Conservation (phyloP, 2,113 vertebrate species). For the Pyrgilauda ruficollis region DNA sequence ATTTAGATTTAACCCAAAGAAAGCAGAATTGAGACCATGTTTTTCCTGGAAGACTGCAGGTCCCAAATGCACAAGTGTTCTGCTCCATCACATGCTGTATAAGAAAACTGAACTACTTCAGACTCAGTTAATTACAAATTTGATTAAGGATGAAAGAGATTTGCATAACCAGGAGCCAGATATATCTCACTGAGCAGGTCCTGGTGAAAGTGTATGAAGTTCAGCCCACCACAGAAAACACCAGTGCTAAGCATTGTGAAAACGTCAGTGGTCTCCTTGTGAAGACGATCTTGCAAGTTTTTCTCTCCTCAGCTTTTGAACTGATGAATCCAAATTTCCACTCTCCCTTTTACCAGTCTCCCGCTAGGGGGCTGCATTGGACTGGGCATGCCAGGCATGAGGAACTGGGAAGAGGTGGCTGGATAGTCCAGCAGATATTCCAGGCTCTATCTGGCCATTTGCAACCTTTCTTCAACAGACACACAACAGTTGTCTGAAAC, state of each 20-base stretch:
- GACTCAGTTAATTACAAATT: neutral
- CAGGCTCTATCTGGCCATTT: neutral
- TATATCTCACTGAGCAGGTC: neutral
- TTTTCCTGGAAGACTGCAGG: neutral
- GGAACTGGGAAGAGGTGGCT: neutral
- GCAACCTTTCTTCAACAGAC: neutral
- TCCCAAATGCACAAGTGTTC: neutral
- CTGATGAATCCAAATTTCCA: neutral
- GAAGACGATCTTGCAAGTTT: neutral
- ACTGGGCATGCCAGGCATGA: rapidly evolving
- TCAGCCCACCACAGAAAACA: neutral
- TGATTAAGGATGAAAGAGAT: neutral
- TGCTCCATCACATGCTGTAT: neutral
- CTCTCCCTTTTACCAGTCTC: neutral
- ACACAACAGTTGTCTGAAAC: neutral
- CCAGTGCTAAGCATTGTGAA: neutral
- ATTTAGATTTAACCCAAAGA: neutral
- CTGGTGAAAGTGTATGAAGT: neutral
- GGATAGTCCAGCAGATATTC: neutral
- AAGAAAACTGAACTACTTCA: neutral
- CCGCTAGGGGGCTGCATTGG: neutral
- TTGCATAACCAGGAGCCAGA: neutral
- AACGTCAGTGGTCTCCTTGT: neutral
- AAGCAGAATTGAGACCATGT: neutral
- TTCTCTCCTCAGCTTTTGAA: neutral